Evolutionary conservation across 2,113 vertebrate genomes (phyloP), one percentile per base, ranked within the genome.

Genomic region (Solenodon paradoxus): DNA sequence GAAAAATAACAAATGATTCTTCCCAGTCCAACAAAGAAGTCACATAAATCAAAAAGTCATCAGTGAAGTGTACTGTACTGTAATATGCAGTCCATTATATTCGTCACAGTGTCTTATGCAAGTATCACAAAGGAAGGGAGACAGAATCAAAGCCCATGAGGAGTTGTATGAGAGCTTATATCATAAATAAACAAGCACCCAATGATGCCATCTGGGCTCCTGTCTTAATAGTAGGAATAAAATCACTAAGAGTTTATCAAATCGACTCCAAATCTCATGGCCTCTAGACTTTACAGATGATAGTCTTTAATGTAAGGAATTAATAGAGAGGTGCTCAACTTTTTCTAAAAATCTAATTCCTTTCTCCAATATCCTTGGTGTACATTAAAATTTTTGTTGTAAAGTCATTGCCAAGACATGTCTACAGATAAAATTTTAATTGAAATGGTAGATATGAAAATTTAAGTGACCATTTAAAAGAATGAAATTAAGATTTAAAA

Each of bases 21-120:
- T 93, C 85, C 17, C 42, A 86, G 42, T 16, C 55, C 32, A 84
- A 49, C 47, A 57, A 35, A 84, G 79, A 38, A 74, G 61, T 49
- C 38, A 71, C 51, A 92, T 95, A 94, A 96, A 93, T 94, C 83
- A 88, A 95, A 94, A 79, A 88, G 51, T 93, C 85, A 88, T 71
- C 47, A 71, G 32, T 53, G 30, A 78, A 79, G 19, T 66, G 20
- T 32, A 42, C n/a, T n/a, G 40, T 45, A 30, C 5, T 75, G 2
- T 49, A 88, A 75, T 49, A 38, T 9, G 38, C 32, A 89, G 32
- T 61, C 47, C 40, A 86, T 61, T 32, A 24, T 15, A 64, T n/a
- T 68, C 16, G 38, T 74, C 32, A 57, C 9, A 16, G 20, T 35
- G 9, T 69, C 45, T 82, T 32, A 86, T 53, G 68, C 75, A 80